phyloP scores from a whole-genome alignment of 2,113 vertebrate species.

The Ammodytes dubius region DNA sequence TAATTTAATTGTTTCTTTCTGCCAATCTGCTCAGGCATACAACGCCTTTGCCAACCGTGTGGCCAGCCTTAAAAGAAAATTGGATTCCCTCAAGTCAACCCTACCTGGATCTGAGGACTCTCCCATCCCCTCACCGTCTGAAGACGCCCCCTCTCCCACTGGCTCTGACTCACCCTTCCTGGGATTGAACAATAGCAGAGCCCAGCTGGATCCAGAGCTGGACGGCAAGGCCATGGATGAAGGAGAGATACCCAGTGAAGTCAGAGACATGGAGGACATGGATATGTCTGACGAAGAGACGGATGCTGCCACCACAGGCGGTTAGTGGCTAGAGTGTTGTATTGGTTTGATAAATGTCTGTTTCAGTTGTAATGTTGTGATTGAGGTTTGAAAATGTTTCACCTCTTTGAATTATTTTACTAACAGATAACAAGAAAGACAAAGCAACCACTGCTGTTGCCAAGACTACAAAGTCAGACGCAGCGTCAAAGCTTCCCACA shows the following conservation, averaged over 20 bases:
- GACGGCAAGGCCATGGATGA: conserved; percentile 83
- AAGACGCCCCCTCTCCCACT: conserved; percentile 94
- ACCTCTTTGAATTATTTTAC: conserved; percentile 5
- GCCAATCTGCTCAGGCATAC: conserved; percentile 88
- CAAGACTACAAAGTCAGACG: conserved; percentile 66
- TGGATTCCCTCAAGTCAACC: conserved; percentile 94
- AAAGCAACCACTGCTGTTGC: conserved; percentile 74
- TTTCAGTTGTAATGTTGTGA: neutral
- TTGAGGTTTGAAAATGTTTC: conserved; percentile 9
- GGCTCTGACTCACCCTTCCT: conserved; percentile 96
- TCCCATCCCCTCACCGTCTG: conserved; percentile 93
- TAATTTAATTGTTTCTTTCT: neutral
- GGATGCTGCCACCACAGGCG: conserved; percentile 71
- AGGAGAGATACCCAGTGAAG: conserved; percentile 81
- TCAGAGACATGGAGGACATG: conserved; percentile 93
- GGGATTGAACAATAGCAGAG: conserved; percentile 80
- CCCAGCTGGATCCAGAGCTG: conserved; percentile 75
- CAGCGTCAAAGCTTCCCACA: conserved; percentile 62
- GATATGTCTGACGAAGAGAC: conserved; percentile 95
- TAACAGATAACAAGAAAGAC: conserved; percentile 90
- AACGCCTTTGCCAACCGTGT: conserved; percentile 97
- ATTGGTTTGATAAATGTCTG: neutral
- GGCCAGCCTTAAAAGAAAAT: conserved; percentile 94
- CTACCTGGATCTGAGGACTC: conserved; percentile 95
- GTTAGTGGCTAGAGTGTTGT: conserved; percentile 77